A percentile compares a stretch with the other conserved stretches of the same genome.
phyloP scores from a whole-genome alignment of 1,140 invertebrate species.

The Bacillus rossius region DNA sequence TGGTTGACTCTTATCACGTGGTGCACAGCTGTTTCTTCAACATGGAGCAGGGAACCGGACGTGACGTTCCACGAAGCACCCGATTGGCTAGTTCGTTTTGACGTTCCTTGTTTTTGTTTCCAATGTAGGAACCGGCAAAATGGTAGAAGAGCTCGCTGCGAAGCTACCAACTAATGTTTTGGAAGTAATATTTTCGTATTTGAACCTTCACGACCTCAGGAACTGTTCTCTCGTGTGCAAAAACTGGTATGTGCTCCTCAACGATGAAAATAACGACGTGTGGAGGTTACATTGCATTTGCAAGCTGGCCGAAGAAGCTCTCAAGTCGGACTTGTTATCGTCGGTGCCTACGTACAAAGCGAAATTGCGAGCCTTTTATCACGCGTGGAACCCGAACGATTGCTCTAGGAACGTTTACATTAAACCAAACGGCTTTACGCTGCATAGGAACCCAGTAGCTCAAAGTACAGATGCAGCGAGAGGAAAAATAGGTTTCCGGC shows the following conservation, averaged over 20 bases:
- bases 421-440: slow-evolving; percentile 94
- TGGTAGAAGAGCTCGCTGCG: slow-evolving; percentile 34
- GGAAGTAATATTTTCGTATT: slow-evolving; percentile 91
- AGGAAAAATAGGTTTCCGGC: slow-evolving; percentile 89
- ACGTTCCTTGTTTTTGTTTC: slow-evolving; percentile 17
- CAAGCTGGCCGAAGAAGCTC: slow-evolving; percentile 82
- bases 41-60: slow-evolving; percentile 18
- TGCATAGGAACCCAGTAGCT: slow-evolving; percentile 96
- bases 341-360: slow-evolving; percentile 89
- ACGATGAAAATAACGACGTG: slow-evolving; percentile 92
- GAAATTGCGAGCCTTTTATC: slow-evolving; percentile 90
- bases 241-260: slow-evolving; percentile 85
- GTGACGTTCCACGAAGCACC: background rate
- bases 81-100: slow-evolving; percentile 1
- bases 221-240: slow-evolving; percentile 92
- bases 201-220: slow-evolving; percentile 78
- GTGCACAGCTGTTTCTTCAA: slow-evolving; percentile 13
- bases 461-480: slow-evolving; percentile 97
- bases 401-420: slow-evolving; percentile 96
- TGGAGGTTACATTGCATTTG: slow-evolving; percentile 89
- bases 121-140: slow-evolving; percentile 27
- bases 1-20: slow-evolving; percentile 46
- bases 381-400: slow-evolving; percentile 97
- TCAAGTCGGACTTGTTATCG: slow-evolving; percentile 88
- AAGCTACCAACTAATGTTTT: slow-evolving; percentile 71